Percentiles rank a stretch among this genome's conserved stretches.
phyloP scores from a whole-genome alignment of 1,140 invertebrate species.

The Rhagoletis pomonella region DNA sequence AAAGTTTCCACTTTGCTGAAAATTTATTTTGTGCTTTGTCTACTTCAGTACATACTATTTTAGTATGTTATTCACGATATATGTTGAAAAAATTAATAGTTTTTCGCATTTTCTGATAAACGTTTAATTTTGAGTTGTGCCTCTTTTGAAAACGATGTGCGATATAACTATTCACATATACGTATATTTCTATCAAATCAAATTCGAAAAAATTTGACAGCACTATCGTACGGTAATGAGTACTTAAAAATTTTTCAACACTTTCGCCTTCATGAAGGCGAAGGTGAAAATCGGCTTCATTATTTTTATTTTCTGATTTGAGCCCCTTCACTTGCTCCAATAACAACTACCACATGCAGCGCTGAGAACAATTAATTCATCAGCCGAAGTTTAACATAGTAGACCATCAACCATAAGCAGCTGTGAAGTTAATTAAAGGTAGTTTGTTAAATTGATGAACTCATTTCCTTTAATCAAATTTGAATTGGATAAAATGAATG shows the following conservation, averaged over 20 bases:
- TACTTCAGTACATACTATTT: too few relatives aligned
- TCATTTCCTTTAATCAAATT: neutral
- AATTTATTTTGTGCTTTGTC: too few relatives aligned
- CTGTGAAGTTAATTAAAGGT: slow-evolving; percentile 20
- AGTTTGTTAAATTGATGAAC: neutral
- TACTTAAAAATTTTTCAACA: neutral
- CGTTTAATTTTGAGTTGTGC: too few relatives aligned
- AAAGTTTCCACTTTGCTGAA: too few relatives aligned
- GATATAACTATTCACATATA: too few relatives aligned
- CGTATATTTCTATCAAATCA: neutral
- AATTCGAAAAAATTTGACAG: neutral
- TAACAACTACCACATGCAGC: neutral
- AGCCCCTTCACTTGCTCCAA: neutral
- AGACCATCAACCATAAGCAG: neutral
- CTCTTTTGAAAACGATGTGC: too few relatives aligned
- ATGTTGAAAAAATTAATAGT: too few relatives aligned
- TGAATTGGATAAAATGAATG: neutral
- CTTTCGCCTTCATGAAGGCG: slow-evolving; percentile 29
- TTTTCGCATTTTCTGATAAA: too few relatives aligned
- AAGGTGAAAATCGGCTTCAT: neutral
- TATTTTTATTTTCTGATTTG: neutral
- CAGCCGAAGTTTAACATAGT: neutral
- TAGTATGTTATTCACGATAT: too few relatives aligned
- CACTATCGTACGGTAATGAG: neutral
- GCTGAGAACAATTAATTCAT: neutral